Conservation (phyloP, 2,888 invertebrate species). For the Tetrapedia diversipes region DNA sequence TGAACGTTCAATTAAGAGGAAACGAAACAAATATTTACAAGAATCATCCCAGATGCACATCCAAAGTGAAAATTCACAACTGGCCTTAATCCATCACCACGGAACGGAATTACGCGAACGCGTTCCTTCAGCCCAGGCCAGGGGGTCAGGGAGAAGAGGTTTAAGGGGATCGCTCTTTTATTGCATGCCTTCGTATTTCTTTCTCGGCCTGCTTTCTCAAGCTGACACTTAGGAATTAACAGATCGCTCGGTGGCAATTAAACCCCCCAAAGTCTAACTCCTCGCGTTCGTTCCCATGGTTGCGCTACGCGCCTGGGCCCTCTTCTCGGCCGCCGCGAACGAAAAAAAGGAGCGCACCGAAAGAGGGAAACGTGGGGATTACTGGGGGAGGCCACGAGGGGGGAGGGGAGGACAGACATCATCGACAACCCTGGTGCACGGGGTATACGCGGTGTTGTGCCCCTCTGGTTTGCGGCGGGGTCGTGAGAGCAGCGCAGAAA, state of each 20-base stretch:
- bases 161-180: slow-evolving; percentile 24
- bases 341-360: slow-evolving; percentile 55
- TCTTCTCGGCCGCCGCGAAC: slow-evolving; percentile 45
- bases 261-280: slow-evolving; percentile 71
- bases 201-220: slow-evolving; percentile 70
- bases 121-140: no score
- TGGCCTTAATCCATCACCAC: slow-evolving; percentile 44
- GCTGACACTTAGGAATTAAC: slow-evolving; percentile 80
- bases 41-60: no score
- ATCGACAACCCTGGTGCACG: slow-evolving; percentile 63
- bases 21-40: no score
- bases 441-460: slow-evolving; percentile 55
- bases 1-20: no score
- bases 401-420: slow-evolving; percentile 39
- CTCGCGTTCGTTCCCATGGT: slow-evolving; percentile 71
- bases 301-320: slow-evolving; percentile 51
- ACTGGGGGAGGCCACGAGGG: not conserved
- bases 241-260: slow-evolving; percentile 80
- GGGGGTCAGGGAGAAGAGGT: no score
- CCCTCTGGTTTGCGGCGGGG: slow-evolving; percentile 58
- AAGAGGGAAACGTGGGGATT: slow-evolving; percentile 23
- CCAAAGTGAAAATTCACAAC: no score
- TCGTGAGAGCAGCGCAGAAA: slow-evolving; percentile 72
- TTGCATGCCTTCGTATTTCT: slow-evolving; percentile 49
- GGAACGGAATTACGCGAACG: slow-evolving; percentile 2